These are phyloP conservation scores for Lysandra coridon DNA, from an alignment of 2,888 invertebrate species.

Conservation along the genomic window DNA sequence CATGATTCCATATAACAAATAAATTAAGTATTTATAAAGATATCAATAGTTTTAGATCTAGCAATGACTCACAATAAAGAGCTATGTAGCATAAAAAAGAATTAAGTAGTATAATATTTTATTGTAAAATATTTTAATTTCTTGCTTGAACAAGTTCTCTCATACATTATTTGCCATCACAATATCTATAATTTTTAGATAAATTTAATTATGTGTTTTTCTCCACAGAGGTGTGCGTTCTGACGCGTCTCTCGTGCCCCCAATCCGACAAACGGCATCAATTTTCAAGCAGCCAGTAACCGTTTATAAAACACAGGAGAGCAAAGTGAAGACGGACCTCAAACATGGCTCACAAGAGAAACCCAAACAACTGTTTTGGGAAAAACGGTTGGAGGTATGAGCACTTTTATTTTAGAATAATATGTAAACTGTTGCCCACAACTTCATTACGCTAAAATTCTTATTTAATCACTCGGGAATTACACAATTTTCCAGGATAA, in stretches of 20 bases:
- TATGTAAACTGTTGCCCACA: not conserved
- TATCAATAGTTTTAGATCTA: not conserved
- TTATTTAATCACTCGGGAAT: no score
- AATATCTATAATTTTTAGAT: not conserved
- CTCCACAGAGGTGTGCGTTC: constrained; percentile 86
- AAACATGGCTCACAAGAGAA: constrained; percentile 96
- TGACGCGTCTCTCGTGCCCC: constrained; percentile 95
- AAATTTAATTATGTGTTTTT: constrained; percentile 23
- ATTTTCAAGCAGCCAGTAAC: constrained; percentile 99
- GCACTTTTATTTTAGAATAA: not conserved
- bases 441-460: not conserved
- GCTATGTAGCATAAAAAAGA: not conserved
- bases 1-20: not conserved
- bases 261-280: constrained; percentile 98
- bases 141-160: not conserved
- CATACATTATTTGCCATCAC: not conserved
- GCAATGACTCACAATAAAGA: not conserved
- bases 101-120: not conserved
- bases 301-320: constrained; percentile 94
- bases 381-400: constrained; percentile 84
- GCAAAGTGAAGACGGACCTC: constrained; percentile 92
- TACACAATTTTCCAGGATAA: no score
- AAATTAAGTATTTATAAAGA: not conserved
- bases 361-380: constrained; percentile 94
- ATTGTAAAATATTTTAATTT: not conserved